Evolutionary conservation across 2,888 invertebrate genomes (phyloP).

Genomic region (Ypsolopha sequella): DNA sequence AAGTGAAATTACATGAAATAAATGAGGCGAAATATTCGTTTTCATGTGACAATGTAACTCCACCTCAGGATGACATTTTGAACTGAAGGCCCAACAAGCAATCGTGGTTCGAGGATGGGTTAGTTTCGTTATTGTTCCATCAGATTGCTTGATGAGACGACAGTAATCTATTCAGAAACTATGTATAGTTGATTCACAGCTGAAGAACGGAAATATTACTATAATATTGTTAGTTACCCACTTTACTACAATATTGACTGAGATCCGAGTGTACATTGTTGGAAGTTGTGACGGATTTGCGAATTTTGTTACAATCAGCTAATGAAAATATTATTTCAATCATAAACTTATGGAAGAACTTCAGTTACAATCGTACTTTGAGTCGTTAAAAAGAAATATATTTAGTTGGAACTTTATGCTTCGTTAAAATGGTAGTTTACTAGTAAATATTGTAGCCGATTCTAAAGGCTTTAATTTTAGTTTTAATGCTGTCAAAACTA

Average conservation of each 20-base stretch:
- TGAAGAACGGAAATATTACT: conserved; percentile 52
- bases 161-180: conserved; percentile 17
- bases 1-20: no score
- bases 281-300: conserved; percentile 15
- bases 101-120: conserved; percentile 1
- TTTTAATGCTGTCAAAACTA: no score
- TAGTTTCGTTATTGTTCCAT: conserved; percentile 3
- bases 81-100: no score
- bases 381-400: no score
- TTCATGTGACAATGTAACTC: no score
- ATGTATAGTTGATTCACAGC: conserved; percentile 55
- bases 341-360: not conserved
- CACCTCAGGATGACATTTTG: no score
- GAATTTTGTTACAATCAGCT: conserved; percentile 14
- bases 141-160: conserved; percentile 27
- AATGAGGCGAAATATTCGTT: no score
- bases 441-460: no score
- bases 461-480: no score
- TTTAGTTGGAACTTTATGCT: no score
- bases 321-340: not conserved
- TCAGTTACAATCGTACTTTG: no score
- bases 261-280: conserved; percentile 44
- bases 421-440: no score
- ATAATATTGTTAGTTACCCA: conserved; percentile 1
- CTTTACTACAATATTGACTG: conserved; percentile 32